A percentile compares a stretch with the other conserved stretches of the same genome.
phyloP scores from a whole-genome alignment of 1,140 invertebrate genomes.

The Subanguina moxae region DNA sequence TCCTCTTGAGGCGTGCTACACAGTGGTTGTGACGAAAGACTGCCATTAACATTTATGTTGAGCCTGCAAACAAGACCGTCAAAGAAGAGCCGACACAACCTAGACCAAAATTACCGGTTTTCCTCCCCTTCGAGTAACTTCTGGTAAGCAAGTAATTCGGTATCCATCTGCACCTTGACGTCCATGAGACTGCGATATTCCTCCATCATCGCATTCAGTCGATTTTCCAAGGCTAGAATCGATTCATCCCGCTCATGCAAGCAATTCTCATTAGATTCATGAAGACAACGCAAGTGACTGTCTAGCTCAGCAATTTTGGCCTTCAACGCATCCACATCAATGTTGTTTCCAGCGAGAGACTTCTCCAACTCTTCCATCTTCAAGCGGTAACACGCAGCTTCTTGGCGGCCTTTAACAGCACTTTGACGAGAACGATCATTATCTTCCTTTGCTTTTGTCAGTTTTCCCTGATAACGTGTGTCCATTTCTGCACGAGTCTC shows the following conservation, averaged over 20 bases:
- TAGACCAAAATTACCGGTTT: slow-evolving; percentile 10
- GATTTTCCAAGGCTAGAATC: not conserved
- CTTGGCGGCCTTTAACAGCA: not conserved
- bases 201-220: not conserved
- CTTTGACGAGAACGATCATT: not conserved
- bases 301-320: slow-evolving; percentile 75
- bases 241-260: not conserved
- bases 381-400: not conserved
- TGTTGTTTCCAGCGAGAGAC: not conserved
- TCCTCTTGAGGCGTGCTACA: not conserved
- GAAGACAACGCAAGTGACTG: too few species aligned
- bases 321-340: slow-evolving; percentile 24
- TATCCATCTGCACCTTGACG: slow-evolving; percentile 84
- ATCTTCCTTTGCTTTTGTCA: not conserved
- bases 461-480: not conserved
- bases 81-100: not conserved
- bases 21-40: not conserved
- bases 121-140: slow-evolving; percentile 80
- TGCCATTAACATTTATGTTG: not conserved
- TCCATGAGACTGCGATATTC: slow-evolving; percentile 60
- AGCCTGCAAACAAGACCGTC: not conserved
- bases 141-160: slow-evolving; percentile 91
- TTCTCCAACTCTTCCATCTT: not conserved
- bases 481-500: slow-evolving; percentile 29
- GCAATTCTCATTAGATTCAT: not conserved